Conservation (phyloP, 2,888 invertebrate species). For the Cantharis lateralis region DNA sequence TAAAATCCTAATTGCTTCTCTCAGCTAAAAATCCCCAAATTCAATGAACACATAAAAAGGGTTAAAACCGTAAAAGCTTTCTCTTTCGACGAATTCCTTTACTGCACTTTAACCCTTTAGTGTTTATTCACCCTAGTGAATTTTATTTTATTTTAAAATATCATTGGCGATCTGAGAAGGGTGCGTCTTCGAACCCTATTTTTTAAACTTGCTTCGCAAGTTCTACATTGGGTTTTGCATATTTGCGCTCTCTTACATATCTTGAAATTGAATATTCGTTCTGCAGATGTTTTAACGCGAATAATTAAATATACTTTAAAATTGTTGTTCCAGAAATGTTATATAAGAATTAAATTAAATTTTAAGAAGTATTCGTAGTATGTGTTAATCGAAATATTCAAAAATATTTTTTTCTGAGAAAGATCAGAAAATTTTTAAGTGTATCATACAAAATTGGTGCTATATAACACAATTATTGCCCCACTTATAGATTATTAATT, state of each 20-base stretch:
- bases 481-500: too few relatives aligned
- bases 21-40: slow-evolving; percentile 50
- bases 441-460: too few relatives aligned
- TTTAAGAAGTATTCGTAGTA: too few relatives aligned
- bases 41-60: slow-evolving; percentile 51
- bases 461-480: too few relatives aligned
- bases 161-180: slow-evolving; percentile 37
- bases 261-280: slow-evolving; percentile 20
- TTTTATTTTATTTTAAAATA: slow-evolving; percentile 51
- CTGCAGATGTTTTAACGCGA: slow-evolving; percentile 13
- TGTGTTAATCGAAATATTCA: too few relatives aligned
- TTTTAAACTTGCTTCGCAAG: slow-evolving; percentile 16
- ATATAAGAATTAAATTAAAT: too few relatives aligned
- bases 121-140: slow-evolving; percentile 46
- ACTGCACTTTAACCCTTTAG: slow-evolving; percentile 47
- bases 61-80: slow-evolving; percentile 46
- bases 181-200: slow-evolving; percentile 29
- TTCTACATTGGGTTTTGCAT: slow-evolving; percentile 24
- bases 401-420: too few relatives aligned
- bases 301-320: slow-evolving; percentile 5
- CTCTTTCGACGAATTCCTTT: slow-evolving; percentile 42
- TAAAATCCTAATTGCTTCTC: slow-evolving; percentile 51
- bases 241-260: slow-evolving; percentile 26
- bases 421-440: too few relatives aligned
- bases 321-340: background rate